Conservation (phyloP, 2,797 vertebrate genomes). For the Pipistrellus kuhlii region DNA sequence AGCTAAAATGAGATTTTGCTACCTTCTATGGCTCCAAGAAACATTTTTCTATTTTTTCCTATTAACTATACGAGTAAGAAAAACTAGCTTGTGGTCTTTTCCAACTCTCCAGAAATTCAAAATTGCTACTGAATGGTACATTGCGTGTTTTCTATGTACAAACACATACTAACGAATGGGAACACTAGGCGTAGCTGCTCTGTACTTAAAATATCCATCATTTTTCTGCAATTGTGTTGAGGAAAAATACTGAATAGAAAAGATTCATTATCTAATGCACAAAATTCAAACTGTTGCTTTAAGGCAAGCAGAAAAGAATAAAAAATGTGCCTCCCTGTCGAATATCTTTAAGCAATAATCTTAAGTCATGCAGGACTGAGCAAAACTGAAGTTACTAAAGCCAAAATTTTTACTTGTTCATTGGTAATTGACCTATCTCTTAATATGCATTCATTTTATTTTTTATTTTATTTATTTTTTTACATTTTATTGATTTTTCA, state of each 20-base stretch:
- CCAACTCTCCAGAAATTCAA: conserved; percentile 51
- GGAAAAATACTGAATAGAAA: conserved; percentile 72
- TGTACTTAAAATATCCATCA: conserved; percentile 67
- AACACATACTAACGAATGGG: background rate
- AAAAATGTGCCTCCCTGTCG: background rate
- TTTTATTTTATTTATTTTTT: no score
- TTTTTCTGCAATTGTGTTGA: conserved; percentile 73
- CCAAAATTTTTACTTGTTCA: conserved; percentile 1
- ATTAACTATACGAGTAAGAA: background rate
- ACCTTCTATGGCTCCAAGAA: conserved; percentile 58
- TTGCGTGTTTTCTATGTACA: conserved; percentile 54
- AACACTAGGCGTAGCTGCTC: conserved; percentile 56
- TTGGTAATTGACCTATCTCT: background rate
- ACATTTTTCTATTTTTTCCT: conserved; percentile 7
- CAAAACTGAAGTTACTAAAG: background rate
- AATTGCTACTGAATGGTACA: conserved; percentile 37
- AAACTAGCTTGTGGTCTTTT: conserved; percentile 35
- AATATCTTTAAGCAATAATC: background rate
- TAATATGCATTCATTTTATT: background rate
- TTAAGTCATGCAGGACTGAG: background rate
- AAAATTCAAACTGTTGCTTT: conserved; percentile 31
- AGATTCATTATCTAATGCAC: conserved; percentile 55
- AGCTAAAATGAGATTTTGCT: conserved; percentile 47
- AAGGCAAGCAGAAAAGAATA: conserved; percentile 56
- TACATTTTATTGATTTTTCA: no score